These are phyloP conservation scores for Agapostemon virescens DNA, from an alignment of 2,888 invertebrate genomes.

Conservation along the genomic window DNA sequence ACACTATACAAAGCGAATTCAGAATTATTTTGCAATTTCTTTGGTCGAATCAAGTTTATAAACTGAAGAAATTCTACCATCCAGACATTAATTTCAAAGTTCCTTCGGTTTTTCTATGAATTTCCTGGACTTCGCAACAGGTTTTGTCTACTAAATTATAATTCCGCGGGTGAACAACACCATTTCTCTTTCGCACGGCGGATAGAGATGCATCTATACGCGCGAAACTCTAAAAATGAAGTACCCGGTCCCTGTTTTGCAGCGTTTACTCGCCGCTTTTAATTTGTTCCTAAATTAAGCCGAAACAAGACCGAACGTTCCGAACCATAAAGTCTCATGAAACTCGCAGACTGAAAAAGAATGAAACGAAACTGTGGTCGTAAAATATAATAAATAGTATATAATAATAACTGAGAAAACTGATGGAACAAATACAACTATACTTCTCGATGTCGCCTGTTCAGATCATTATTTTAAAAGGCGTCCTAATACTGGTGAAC, in stretches of 20 bases:
- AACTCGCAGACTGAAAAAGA: background rate
- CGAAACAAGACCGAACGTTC: constrained; percentile 13
- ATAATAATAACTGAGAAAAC: background rate
- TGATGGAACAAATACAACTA: background rate
- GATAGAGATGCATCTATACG: background rate
- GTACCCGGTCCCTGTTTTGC: constrained; percentile 16
- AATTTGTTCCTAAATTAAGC: constrained; percentile 15
- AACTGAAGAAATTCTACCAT: background rate
- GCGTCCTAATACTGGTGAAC: background rate
- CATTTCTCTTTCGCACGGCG: background rate
- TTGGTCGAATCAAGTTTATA: background rate
- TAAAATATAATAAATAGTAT: background rate
- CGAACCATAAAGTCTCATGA: background rate
- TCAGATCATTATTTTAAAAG: background rate
- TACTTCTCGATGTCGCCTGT: background rate
- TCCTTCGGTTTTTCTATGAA: background rate
- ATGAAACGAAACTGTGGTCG: background rate
- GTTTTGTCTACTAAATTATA: background rate
- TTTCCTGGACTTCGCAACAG: constrained; percentile 3
- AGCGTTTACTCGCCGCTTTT: constrained; percentile 11
- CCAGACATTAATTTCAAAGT: no score
- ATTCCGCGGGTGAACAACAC: constrained; percentile 4
- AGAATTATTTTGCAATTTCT: background rate
- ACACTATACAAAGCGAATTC: background rate
- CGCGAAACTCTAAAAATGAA: background rate